Evolutionary conservation across 2,797 vertebrate species (phyloP).

Genomic region (Oryzias dopingdopingensis): DNA sequence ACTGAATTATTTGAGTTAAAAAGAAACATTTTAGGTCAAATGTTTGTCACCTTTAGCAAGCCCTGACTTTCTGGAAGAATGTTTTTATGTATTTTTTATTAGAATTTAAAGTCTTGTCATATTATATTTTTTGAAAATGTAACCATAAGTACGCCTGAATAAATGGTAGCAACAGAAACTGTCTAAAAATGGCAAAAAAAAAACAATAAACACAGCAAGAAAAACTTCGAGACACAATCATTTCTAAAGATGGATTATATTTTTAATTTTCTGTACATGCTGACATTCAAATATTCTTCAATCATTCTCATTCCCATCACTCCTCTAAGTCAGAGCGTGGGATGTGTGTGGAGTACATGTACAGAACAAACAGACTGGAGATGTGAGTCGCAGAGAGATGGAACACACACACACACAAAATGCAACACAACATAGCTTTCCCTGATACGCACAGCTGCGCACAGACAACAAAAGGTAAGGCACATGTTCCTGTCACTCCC

Average conservation of each 20-base stretch:
- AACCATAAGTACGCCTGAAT: too few species aligned
- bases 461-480: slow-evolving; percentile 69
- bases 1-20: too few species aligned
- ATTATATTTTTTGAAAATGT: too few species aligned
- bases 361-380: slow-evolving; percentile 32
- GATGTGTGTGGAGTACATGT: slow-evolving; percentile 18
- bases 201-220: slow-evolving; percentile 1
- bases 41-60: too few species aligned
- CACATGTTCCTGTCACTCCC: slow-evolving; percentile 64
- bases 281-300: slow-evolving; percentile 34
- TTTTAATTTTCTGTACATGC: slow-evolving; percentile 56
- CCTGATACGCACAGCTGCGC: slow-evolving; percentile 59
- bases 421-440: slow-evolving; percentile 51
- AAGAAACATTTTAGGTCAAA: too few species aligned
- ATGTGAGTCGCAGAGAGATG: slow-evolving; percentile 34
- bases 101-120: too few species aligned
- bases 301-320: slow-evolving; percentile 8
- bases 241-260: slow-evolving; percentile 27
- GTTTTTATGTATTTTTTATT: too few species aligned
- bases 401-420: slow-evolving; percentile 21
- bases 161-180: too few species aligned
- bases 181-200: neutral
- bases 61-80: too few species aligned
- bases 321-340: slow-evolving; percentile 8
- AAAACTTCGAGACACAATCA: neutral